Evolutionary conservation across 2,888 invertebrate species (phyloP).

Genomic region (Teleogryllus oceanicus): DNA sequence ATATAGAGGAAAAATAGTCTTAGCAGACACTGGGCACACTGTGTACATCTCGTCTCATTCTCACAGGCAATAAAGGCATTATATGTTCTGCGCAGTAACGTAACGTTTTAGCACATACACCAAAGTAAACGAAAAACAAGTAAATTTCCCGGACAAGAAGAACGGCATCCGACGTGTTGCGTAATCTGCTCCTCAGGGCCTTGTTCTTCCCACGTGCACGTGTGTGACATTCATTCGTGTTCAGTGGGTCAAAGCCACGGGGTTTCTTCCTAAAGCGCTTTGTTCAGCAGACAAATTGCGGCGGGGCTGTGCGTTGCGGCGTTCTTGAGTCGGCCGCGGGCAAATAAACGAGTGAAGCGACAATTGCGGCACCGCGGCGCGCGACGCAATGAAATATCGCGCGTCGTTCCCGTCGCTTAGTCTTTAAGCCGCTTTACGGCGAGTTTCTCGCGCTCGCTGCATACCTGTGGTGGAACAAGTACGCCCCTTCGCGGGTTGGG

Average conservation of each 20-base stretch:
- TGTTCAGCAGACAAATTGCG: neutral
- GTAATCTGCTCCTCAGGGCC: too few relatives aligned
- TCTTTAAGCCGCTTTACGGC: neutral
- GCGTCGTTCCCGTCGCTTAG: neutral
- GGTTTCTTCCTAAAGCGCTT: constrained; percentile 12
- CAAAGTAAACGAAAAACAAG: too few relatives aligned
- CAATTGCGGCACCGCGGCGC: neutral
- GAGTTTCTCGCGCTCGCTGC: neutral
- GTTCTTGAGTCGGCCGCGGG: neutral
- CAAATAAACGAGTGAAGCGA: neutral
- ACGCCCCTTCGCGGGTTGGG: too few relatives aligned
- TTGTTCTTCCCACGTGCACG: neutral
- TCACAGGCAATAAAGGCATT: too few relatives aligned
- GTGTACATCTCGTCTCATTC: too few relatives aligned
- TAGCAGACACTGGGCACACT: too few relatives aligned
- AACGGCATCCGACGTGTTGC: too few relatives aligned
- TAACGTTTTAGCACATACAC: too few relatives aligned
- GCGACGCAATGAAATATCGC: neutral
- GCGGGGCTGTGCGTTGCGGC: neutral
- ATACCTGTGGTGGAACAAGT: neutral
- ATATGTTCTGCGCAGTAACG: too few relatives aligned
- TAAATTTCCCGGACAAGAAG: too few relatives aligned
- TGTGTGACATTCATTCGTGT: neutral
- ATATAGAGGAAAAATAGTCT: too few relatives aligned
- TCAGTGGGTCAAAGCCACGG: neutral